Conservation (phyloP, 2,113 vertebrate species). For the Phalacrocorax pelagicus region DNA sequence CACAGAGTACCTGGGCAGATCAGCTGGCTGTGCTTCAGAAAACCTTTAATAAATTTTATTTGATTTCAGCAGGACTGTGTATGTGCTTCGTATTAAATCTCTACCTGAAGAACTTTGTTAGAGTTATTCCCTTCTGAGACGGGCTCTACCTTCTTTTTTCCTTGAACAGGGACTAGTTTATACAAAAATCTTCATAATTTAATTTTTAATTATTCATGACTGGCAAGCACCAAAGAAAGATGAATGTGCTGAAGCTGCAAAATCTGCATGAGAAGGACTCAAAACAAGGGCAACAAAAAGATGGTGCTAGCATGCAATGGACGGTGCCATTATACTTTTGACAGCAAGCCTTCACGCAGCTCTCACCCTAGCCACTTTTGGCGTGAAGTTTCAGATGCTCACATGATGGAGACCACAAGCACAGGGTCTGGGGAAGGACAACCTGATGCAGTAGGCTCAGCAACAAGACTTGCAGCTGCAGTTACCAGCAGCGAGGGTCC, state of each 20-base stretch:
- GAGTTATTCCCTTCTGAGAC: not conserved
- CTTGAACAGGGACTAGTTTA: not conserved
- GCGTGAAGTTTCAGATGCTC: not conserved
- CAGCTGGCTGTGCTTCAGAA: not conserved
- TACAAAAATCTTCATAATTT: not conserved
- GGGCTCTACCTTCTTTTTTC: not conserved
- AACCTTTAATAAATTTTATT: not conserved
- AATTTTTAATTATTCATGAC: not conserved
- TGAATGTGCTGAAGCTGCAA: not conserved
- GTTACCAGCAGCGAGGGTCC: not conserved
- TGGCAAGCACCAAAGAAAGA: not conserved
- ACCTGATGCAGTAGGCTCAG: not conserved
- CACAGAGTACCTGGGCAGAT: not conserved
- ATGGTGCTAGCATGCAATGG: fast-evolving
- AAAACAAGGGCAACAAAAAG: not conserved
- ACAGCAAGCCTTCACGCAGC: fast-evolving
- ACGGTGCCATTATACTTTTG: fast-evolving
- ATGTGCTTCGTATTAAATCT: not conserved
- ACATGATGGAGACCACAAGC: fast-evolving
- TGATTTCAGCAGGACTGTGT: not conserved
- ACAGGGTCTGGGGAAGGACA: not conserved
- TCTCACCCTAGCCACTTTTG: not conserved
- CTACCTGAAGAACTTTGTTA: not conserved
- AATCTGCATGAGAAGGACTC: not conserved
- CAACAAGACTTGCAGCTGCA: not conserved